Base-by-base conservation (phyloP, 2,113 vertebrate genomes). In the Mixornis gularis region DNA sequence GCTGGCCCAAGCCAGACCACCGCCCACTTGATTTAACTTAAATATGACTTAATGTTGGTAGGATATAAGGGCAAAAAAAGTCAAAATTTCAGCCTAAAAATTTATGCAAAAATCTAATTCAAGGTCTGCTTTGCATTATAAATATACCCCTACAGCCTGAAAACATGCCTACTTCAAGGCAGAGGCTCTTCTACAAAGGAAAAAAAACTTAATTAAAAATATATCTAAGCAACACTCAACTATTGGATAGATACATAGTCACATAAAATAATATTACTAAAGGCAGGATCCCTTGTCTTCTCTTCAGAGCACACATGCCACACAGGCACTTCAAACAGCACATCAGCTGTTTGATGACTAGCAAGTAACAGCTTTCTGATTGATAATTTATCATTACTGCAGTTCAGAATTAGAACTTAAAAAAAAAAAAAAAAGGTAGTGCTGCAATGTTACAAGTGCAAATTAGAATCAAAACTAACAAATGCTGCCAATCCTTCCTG, bases 391-490 rank as follows among this genome's bases (percentile, higher is more conserved):
- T 88, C 72, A 93, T 49, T 49, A 68, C 48, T 73, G 87, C 25
- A 92, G 55, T 53, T 95, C 58, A 86, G 70, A 94, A 73, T 46
- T 52, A 73, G 63, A 74, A 63, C 4, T 62, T 4, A 13, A 38
- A 25, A 27, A 72, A 30, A 36, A 38, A 49, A 68, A n/a, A n/a
- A 7, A 36, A 36, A 36, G 21, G 4, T 21, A 69, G 30, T 62
- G 30, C 22, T 87, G 73, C 68, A 90, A 51, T 17, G 43, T 46
- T 82, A 44, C 36, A 15, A 9, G 2, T 27, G 19, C 73, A 79
- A 90, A 90, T 77, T 68, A 71, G 17, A 93, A 93, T 27, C 32
- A 91, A 94, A 92, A 71, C 41, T 38, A 85, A 71, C 32, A 93
- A 91, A 82, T 83, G 52, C 56, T 95, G 78, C 83, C 4, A 10